Percentiles rank a stretch among this genome's conserved stretches.
Conservation (phyloP, 2,797 vertebrate species). For the Leptoclinus maculatus region DNA sequence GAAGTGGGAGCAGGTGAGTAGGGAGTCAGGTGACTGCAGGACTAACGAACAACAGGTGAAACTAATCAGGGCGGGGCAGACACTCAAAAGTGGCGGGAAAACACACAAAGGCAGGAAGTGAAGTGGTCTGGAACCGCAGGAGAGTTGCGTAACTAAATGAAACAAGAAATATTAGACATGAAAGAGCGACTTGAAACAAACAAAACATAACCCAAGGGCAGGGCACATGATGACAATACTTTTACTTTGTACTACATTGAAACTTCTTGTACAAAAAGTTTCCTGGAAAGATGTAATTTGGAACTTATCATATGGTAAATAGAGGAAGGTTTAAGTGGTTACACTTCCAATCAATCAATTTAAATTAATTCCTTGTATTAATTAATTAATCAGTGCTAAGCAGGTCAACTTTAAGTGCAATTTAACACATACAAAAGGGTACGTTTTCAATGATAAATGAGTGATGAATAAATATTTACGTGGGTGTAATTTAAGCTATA, state of each 20-base stretch:
- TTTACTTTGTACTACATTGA: neutral
- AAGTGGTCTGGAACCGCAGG: neutral
- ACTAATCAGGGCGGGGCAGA: neutral
- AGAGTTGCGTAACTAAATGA: neutral
- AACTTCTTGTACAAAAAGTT: neutral
- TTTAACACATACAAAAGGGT: neutral
- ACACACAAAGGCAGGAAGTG: neutral
- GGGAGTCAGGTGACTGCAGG: neutral
- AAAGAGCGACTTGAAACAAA: neutral
- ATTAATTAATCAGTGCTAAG: neutral
- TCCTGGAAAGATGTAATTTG: neutral
- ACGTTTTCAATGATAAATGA: neutral
- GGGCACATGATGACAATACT: neutral
- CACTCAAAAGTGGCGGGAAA: neutral
- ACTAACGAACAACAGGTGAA: neutral
- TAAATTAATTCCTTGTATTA: neutral
- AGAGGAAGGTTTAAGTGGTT: neutral
- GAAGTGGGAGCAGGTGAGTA: neutral
- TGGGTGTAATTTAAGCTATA: neutral
- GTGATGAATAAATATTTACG: neutral
- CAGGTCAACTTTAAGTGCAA: neutral
- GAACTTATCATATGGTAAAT: neutral
- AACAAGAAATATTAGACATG: neutral
- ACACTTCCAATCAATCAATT: neutral
- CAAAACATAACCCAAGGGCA: neutral